Conservation (phyloP, 2,888 invertebrate genomes). For the Acleris sparsana region DNA sequence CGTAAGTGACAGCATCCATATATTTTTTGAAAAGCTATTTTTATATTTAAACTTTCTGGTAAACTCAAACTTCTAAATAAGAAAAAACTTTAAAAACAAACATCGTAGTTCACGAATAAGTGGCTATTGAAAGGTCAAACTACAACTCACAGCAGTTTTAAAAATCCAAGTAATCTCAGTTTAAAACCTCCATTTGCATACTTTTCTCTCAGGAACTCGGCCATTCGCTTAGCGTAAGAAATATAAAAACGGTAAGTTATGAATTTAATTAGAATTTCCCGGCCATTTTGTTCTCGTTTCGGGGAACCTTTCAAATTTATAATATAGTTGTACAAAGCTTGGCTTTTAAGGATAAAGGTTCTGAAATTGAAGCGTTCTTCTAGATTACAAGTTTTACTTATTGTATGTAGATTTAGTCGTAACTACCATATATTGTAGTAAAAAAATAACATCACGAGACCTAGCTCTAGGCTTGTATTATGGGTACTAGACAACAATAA, state of each 20-base stretch:
- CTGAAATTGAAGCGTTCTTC: neutral
- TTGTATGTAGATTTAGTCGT: too few species aligned
- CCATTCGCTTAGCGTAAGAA: constrained; percentile 11
- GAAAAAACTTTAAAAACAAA: too few species aligned
- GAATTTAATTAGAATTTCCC: constrained; percentile 19
- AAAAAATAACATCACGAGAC: too few species aligned
- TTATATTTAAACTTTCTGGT: too few species aligned
- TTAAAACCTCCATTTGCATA: constrained; percentile 11
- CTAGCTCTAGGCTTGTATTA: too few species aligned
- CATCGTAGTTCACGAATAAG: too few species aligned
- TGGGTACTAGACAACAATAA: too few species aligned
- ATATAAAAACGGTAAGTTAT: constrained; percentile 24
- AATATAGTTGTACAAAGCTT: constrained; percentile 3
- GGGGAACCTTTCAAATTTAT: neutral
- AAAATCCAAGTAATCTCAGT: neutral
- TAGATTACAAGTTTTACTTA: too few species aligned
- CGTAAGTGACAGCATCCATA: too few species aligned
- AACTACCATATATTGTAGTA: too few species aligned
- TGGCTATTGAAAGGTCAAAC: neutral
- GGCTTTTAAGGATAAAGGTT: constrained; percentile 1
- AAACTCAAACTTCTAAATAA: too few species aligned
- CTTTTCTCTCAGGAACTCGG: constrained; percentile 11
- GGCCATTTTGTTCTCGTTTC: constrained; percentile 12
- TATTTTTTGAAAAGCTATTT: too few species aligned
- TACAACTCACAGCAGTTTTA: constrained; percentile 1